phyloP scores from a whole-genome alignment of 2,888 invertebrate species.

The Ecdyonurus torrentis region DNA sequence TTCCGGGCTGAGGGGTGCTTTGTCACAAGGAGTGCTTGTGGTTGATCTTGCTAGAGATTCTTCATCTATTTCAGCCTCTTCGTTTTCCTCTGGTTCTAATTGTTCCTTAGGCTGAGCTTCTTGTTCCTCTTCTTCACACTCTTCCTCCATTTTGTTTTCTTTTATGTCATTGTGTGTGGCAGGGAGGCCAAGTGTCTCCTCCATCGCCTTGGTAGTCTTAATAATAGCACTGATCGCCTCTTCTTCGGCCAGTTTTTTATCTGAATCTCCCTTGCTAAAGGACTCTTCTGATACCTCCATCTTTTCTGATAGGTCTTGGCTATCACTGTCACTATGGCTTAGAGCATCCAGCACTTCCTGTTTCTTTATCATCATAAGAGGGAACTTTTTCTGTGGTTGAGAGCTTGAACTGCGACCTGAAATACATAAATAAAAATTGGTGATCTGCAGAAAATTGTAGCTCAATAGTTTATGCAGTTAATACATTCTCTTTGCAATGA shows the following conservation, averaged over 20 bases:
- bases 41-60: too few relatives aligned
- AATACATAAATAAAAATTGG: too few relatives aligned
- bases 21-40: constrained; percentile 8
- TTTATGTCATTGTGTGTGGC: background rate
- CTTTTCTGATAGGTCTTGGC: background rate
- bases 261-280: background rate
- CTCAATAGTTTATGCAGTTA: too few relatives aligned
- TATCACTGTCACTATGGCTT: background rate
- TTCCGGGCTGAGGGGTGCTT: background rate
- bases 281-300: background rate
- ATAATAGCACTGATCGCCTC: background rate
- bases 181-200: background rate
- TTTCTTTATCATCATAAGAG: background rate
- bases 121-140: background rate
- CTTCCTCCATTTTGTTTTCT: background rate
- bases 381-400: background rate
- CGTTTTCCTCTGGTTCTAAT: constrained; percentile 5
- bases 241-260: constrained; percentile 10
- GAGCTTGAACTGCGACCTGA: background rate
- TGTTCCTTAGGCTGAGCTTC: constrained; percentile 8
- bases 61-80: constrained; percentile 7
- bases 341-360: too few relatives aligned
- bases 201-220: background rate
- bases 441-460: background rate
- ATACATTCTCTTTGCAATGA: too few relatives aligned